Conservation (phyloP, 2,797 vertebrate species). For the Betta splendens region DNA sequence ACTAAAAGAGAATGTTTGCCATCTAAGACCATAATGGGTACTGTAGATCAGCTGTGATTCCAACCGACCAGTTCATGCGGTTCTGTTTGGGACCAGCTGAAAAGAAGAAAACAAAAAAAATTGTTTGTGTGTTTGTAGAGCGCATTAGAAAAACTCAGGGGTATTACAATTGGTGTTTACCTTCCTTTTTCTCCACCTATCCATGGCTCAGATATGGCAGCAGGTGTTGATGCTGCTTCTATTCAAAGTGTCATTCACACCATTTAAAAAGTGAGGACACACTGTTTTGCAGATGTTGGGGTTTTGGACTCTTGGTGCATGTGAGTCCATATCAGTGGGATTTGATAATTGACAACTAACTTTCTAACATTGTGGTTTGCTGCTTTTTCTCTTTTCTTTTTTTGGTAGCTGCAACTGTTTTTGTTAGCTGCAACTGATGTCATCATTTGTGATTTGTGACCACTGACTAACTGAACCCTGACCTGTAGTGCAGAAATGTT, state of each 20-base stretch:
- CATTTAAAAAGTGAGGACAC: slow-evolving; percentile 82
- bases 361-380: slow-evolving; percentile 44
- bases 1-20: not conserved
- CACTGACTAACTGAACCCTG: no score
- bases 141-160: slow-evolving; percentile 40
- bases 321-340: slow-evolving; percentile 51
- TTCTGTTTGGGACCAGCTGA: not conserved
- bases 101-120: not conserved
- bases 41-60: no score
- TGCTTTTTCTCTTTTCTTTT: not conserved
- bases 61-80: not conserved
- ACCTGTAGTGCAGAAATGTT: no score
- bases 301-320: slow-evolving; percentile 41
- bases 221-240: slow-evolving; percentile 73
- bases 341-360: slow-evolving; percentile 72
- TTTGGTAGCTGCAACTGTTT: not conserved
- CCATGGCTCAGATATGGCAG: slow-evolving; percentile 54
- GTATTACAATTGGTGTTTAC: slow-evolving; percentile 68
- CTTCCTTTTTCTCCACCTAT: slow-evolving; percentile 60
- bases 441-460: no score
- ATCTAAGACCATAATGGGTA: no score
- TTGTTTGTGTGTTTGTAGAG: not conserved
- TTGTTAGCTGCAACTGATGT: not conserved
- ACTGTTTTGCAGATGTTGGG: slow-evolving; percentile 72
- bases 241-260: slow-evolving; percentile 79